Conservation (phyloP, 2,888 invertebrate genomes). For the Koerneria pararmatus region DNA sequence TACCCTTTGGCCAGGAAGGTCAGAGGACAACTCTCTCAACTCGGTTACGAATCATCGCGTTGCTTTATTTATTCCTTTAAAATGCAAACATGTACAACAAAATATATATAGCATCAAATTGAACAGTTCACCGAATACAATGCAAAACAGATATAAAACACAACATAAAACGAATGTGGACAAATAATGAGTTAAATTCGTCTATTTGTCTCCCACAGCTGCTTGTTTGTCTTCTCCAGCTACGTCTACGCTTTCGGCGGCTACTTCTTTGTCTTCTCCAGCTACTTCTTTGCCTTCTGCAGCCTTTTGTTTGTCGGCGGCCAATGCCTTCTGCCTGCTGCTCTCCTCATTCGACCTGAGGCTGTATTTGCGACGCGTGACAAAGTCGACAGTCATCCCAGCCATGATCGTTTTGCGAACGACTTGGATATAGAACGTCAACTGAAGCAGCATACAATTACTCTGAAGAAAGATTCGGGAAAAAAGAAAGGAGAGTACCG, state of each 20-base stretch:
- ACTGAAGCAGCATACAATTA: too few species aligned
- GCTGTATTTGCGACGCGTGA: conserved; percentile 36
- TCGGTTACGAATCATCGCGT: too few species aligned
- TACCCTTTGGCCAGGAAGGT: too few species aligned
- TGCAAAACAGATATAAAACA: too few species aligned
- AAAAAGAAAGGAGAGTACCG: too few species aligned
- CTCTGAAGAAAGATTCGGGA: too few species aligned
- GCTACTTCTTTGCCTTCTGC: conserved; percentile 7
- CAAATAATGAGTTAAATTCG: background rate
- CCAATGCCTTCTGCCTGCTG: conserved; percentile 24
- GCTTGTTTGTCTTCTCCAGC: background rate
- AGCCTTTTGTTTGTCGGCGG: conserved; percentile 2
- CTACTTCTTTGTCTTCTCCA: conserved; percentile 8
- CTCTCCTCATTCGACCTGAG: conserved; percentile 28
- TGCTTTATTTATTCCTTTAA: too few species aligned
- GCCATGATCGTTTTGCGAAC: conserved; percentile 41
- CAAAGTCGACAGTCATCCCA: conserved; percentile 33
- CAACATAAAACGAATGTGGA: too few species aligned
- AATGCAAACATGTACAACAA: too few species aligned
- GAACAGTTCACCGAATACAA: too few species aligned
- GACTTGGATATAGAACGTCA: conserved; percentile 40
- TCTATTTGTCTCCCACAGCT: background rate
- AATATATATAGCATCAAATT: too few species aligned
- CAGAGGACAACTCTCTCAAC: too few species aligned
- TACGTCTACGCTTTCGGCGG: background rate